Base-by-base conservation (phyloP, 2,888 invertebrate genomes). In the Coleophora deauratella region DNA sequence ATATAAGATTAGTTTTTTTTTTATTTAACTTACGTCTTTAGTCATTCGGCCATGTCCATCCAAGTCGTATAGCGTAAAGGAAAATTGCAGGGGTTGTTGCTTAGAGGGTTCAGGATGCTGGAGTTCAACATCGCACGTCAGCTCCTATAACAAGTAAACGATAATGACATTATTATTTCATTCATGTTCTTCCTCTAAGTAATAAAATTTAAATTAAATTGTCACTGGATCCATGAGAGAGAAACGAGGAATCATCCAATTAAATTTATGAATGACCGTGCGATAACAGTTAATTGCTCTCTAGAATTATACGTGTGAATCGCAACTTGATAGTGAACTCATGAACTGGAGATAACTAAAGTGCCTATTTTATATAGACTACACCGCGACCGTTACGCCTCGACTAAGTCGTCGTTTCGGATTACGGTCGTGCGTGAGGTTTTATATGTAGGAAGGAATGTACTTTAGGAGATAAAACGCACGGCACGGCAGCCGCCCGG, bases 1-100 rank as follows among this genome's bases (percentile, higher is more conserved):
- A 3, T 21, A 3, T 3, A 4, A 21, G 21, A 6, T 21, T 4
- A 4, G 21, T 21, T 4, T 6, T 4, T 21, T n/a, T 21, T 21
- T 21, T 3, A 6, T 21, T 21, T 3, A 21, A 40, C 91, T 87
- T 85, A 93, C 93, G 86, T 96, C 96, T 88, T 95, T 96, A 63
- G 96, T 96, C 82, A 96, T 94, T 80, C 95, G 94, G 43, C 96
- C 96, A 71, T 95, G 94, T 33, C 96, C 96, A 67, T 96, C 95
- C 59, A 96, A 91, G 78, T 96, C 96, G 68, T 96, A 96, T 45
- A 96, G 88, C 28, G 96, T 96, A 72, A 96, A 96, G 27, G 95
- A 95, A 85, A 93, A 93, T 65, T 91, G 91, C 47, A 90, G 70
- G 32, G 89, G 89, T 57, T 89, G 88, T 54, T 90, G 88, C 55